These are phyloP conservation scores for Callospermophilus lateralis DNA, from an alignment of 2,113 vertebrate genomes.

Conservation along the genomic window DNA sequence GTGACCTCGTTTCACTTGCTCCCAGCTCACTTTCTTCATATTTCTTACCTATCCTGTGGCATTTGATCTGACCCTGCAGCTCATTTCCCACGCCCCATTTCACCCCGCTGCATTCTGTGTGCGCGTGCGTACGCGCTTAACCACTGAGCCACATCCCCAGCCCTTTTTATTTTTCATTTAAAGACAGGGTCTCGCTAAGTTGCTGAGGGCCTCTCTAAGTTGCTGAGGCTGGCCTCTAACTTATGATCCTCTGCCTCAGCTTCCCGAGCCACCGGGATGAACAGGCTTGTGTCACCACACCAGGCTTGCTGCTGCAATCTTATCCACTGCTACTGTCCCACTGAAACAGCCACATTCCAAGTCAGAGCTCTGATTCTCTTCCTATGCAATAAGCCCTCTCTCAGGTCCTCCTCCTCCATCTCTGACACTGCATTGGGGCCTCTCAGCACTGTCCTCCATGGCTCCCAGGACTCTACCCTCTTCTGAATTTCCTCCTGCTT, in stretches of 20 bases:
- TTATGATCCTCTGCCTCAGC: no score
- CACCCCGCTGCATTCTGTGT: neutral
- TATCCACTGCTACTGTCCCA: neutral
- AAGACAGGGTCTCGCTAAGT: no score
- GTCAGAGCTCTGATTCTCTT: neutral
- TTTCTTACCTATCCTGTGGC: neutral
- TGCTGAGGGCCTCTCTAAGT: no score
- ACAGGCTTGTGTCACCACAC: no score
- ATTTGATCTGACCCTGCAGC: neutral
- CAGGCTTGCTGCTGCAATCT: neutral
- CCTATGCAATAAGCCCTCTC: neutral
- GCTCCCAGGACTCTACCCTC: neutral
- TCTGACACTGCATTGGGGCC: neutral
- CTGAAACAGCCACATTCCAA: neutral
- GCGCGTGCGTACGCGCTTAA: no score
- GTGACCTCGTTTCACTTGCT: neutral
- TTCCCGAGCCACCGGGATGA: no score
- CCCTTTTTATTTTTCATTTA: no score
- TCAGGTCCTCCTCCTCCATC: neutral
- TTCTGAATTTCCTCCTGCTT: neutral
- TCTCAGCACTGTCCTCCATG: fast-evolving
- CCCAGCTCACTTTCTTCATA: neutral
- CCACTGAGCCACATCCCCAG: no score
- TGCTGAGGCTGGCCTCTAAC: no score
- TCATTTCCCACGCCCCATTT: neutral